Conservation (phyloP, 2,888 invertebrate genomes). For the Ptycholaimellus sp. region DNA sequence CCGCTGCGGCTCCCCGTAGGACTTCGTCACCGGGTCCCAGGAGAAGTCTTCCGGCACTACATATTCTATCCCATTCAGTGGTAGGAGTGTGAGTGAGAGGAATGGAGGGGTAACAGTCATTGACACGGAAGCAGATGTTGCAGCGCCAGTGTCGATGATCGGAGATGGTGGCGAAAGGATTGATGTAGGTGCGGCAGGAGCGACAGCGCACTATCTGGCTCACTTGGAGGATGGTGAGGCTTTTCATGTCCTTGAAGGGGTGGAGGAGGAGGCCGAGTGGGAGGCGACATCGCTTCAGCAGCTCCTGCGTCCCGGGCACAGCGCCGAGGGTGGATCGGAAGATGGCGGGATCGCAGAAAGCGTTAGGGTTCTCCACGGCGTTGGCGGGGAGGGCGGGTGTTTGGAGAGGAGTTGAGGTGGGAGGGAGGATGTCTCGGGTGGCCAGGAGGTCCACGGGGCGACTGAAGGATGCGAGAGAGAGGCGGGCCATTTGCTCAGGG, state of each 20-base stretch:
- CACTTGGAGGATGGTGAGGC: slow-evolving; percentile 85
- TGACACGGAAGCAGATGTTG: slow-evolving; percentile 82
- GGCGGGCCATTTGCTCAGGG: background rate
- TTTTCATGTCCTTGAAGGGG: slow-evolving; percentile 88
- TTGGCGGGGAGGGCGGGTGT: too few relatives aligned
- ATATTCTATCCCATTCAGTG: too few relatives aligned
- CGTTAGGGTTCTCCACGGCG: too few relatives aligned
- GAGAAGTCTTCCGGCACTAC: slow-evolving; percentile 92
- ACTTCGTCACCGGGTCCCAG: slow-evolving; percentile 84
- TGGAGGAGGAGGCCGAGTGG: slow-evolving; percentile 89
- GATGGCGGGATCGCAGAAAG: too few relatives aligned
- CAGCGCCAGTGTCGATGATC: slow-evolving; percentile 95
- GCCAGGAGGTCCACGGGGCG: background rate
- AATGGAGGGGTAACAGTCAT: slow-evolving; percentile 47
- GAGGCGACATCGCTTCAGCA: slow-evolving; percentile 75
- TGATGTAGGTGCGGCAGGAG: slow-evolving; percentile 89
- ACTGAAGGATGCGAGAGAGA: slow-evolving; percentile 1
- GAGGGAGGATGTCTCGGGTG: background rate
- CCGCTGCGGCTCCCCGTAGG: slow-evolving; percentile 78
- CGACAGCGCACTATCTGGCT: slow-evolving; percentile 85
- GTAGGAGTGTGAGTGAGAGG: background rate
- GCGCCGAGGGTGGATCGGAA: slow-evolving; percentile 82
- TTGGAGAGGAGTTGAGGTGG: background rate
- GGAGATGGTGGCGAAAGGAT: slow-evolving; percentile 87
- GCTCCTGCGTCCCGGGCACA: slow-evolving; percentile 67